Percentiles rank a stretch among this genome's conserved stretches.
These are phyloP conservation scores for Stylophora pistillata DNA, from an alignment of 64 coral and sea anemone species.

Conservation along the genomic window DNA sequence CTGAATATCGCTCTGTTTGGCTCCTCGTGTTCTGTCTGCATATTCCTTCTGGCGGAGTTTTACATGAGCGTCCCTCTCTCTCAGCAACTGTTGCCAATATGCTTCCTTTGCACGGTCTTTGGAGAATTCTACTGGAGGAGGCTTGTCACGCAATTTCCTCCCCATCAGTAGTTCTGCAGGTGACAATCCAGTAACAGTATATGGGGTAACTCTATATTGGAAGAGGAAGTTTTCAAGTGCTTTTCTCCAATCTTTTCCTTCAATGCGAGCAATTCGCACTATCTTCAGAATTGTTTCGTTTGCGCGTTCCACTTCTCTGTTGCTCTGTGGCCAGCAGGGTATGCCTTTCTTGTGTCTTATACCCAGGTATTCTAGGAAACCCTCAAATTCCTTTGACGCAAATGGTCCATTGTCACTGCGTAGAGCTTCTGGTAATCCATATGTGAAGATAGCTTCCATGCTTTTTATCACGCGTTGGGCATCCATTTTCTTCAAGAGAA, in stretches of 20 bases:
- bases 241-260: slow-evolving; percentile 47
- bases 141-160: slow-evolving; percentile 51
- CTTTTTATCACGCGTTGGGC: slow-evolving; percentile 1
- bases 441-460: slow-evolving; percentile 27
- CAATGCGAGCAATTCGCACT: slow-evolving; percentile 49
- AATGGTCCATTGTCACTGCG: slow-evolving; percentile 35
- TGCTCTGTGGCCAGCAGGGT: slow-evolving; percentile 63
- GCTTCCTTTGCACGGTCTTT: slow-evolving; percentile 28
- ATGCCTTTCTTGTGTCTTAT: slow-evolving; percentile 66
- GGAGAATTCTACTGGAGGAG: slow-evolving; percentile 16
- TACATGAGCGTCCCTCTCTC: slow-evolving; percentile 29
- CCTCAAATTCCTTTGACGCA: slow-evolving; percentile 46
- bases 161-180: slow-evolving; percentile 55
- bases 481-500: slow-evolving; percentile 15
- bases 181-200: slow-evolving; percentile 37
- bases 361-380: slow-evolving; percentile 31
- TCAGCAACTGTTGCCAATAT: slow-evolving; percentile 39
- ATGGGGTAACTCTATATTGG: slow-evolving; percentile 44
- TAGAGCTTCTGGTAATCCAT: slow-evolving; percentile 11
- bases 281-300: slow-evolving; percentile 63
- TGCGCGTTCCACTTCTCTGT: slow-evolving; percentile 57
- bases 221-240: slow-evolving; percentile 39
- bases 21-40: slow-evolving; percentile 43
- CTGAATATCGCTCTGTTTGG: slow-evolving; percentile 33
- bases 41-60: slow-evolving; percentile 52